Percentiles rank a stretch among this genome's conserved stretches.
These are phyloP conservation scores for Antechinus flavipes DNA, from an alignment of 2,113 vertebrate genomes.

Conservation along the genomic window DNA sequence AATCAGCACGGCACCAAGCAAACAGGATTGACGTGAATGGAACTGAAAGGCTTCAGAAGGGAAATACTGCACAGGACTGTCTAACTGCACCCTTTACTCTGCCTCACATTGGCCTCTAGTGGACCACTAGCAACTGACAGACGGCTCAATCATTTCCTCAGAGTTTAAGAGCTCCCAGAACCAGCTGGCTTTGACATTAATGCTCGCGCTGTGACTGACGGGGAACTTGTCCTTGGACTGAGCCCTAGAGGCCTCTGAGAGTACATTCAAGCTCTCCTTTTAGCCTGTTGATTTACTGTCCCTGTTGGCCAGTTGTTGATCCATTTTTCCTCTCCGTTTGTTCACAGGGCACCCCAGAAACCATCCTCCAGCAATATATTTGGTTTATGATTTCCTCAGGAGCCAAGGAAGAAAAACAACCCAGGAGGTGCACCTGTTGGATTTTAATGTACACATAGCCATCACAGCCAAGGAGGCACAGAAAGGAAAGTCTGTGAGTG, in stretches of 20 bases:
- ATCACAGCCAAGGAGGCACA: slow-evolving; percentile 35
- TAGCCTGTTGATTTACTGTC: slow-evolving; percentile 91
- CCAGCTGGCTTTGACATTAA: slow-evolving; percentile 91
- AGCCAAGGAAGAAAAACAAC: slow-evolving; percentile 87
- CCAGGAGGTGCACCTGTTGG: slow-evolving; percentile 87
- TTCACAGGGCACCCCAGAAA: slow-evolving; percentile 91
- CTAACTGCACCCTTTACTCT: slow-evolving; percentile 67
- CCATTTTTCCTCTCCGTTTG: slow-evolving; percentile 90
- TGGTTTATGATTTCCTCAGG: slow-evolving; percentile 92
- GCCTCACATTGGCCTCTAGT: slow-evolving; percentile 90
- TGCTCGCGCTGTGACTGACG: slow-evolving; percentile 84
- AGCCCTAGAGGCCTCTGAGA: slow-evolving; percentile 84
- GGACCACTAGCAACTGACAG: slow-evolving; percentile 89
- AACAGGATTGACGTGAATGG: not conserved
- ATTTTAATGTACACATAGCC: slow-evolving; percentile 82
- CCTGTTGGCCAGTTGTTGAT: slow-evolving; percentile 85
- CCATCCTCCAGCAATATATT: slow-evolving; percentile 88
- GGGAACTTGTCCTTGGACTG: slow-evolving; percentile 85
- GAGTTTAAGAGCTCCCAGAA: slow-evolving; percentile 82
- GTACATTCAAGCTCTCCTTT: slow-evolving; percentile 88
- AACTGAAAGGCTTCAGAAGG: not conserved
- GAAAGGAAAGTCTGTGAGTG: slow-evolving; percentile 68
- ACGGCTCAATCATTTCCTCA: slow-evolving; percentile 88
- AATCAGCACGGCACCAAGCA: not conserved
- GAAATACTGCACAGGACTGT: not conserved